Evolutionary conservation across 2,888 invertebrate species (phyloP), one percentile per base, ranked within the genome.

Genomic region (Andrena bicolor): DNA sequence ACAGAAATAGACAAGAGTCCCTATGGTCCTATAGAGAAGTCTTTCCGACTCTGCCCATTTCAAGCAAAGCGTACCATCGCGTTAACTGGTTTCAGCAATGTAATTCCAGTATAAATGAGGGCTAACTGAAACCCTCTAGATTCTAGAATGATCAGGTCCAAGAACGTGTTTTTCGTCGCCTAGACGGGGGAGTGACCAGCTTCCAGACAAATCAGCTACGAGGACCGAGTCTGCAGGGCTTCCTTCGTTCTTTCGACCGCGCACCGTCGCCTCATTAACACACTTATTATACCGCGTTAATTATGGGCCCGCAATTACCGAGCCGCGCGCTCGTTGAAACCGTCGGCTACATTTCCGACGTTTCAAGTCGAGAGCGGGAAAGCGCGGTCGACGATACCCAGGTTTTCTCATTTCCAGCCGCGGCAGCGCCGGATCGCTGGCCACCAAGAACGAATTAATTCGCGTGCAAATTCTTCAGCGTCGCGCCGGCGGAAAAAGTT

Each of bases 181-280:
- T 41, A 41, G 5, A 41, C 4, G 4, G 4, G 16, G 41, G 41
- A 41, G 41, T 41, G 41, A 41, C 41, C 41, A 48, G 48, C 48
- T 64, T 16, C 23, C 48, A 26, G 3, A 32, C 49, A 41, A 70
- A 51, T 51, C 72, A 20, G 51, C 7, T 28, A 13, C 35, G 53
- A 48, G 30, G 48, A 65, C 41, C 75, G 60, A 51, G 48, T 20
- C 30, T 28, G 23, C 51, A 10, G 23, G 13, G 0, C 3, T 20
- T 23, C 7, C 6, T 8, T 53, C 51, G 23, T 41, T 7, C 26
- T 70, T 74, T 71, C 76, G n/a, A 49, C n/a, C 32, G 49, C 23
- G n/a, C 56, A 41, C 75, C 72, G 64, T 73, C 77, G 76, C 76
- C 76, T 86, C 85, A 49, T 86, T 86, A 86, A 80, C 83, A 78